phyloP scores from a whole-genome alignment of 2,797 vertebrate species.

The Manis pentadactyla region DNA sequence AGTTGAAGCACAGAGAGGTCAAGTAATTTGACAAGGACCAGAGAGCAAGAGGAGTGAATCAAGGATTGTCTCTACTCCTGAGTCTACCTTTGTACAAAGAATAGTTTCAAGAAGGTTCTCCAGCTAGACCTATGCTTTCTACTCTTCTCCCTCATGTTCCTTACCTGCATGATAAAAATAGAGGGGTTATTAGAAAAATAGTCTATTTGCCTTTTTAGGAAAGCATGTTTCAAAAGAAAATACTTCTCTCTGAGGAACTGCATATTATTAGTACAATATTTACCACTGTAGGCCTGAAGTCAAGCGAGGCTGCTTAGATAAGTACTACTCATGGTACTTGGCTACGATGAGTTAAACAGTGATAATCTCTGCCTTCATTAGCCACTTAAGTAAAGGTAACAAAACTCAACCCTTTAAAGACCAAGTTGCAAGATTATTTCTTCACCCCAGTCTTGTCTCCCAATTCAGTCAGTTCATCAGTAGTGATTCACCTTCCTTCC shows the following conservation, averaged over 20 bases:
- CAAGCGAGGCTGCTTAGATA: background rate
- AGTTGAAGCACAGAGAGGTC: background rate
- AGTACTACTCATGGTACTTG: background rate
- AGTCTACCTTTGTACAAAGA: background rate
- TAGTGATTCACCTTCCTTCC: background rate
- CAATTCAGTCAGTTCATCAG: background rate
- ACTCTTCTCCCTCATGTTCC: background rate
- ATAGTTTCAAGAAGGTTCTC: background rate
- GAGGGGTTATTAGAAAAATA: background rate
- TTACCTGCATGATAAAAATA: background rate
- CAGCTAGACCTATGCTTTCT: background rate
- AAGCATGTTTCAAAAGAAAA: background rate
- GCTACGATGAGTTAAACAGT: background rate
- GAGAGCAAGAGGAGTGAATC: background rate
- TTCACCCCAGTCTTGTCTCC: background rate
- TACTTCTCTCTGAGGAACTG: background rate
- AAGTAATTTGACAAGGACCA: background rate
- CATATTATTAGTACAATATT: background rate
- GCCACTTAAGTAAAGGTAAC: slow-evolving; percentile 2
- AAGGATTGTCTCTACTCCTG: too few species aligned
- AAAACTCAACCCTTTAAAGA: background rate
- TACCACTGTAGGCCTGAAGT: background rate
- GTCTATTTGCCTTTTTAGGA: slow-evolving; percentile 37
- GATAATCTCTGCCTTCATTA: background rate
- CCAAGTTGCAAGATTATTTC: background rate